Percentiles rank a stretch among this genome's conserved stretches.
These are phyloP conservation scores for Serilophus lunatus DNA, from an alignment of 2,113 vertebrate species.

Conservation along the genomic window DNA sequence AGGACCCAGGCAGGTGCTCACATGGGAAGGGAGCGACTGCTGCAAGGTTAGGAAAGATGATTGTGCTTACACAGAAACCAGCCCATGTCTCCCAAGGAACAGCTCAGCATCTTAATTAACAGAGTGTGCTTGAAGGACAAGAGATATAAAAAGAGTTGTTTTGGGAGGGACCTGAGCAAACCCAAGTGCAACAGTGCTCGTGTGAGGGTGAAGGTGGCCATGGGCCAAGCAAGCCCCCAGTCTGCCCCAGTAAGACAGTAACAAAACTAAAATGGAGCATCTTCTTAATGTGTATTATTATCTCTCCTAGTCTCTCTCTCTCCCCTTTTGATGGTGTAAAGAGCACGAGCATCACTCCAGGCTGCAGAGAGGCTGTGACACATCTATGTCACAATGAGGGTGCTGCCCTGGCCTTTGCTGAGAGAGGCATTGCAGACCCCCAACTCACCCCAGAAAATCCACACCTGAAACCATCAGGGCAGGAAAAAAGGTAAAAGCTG, in stretches of 20 bases:
- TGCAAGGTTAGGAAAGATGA: neutral
- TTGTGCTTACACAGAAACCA: neutral
- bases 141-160: neutral
- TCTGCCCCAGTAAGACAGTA: neutral
- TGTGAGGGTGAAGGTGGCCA: neutral
- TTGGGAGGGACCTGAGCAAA: neutral
- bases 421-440: neutral
- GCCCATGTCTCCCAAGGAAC: neutral
- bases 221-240: neutral
- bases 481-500: neutral
- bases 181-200: fast-evolving
- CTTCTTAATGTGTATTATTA: neutral
- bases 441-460: neutral
- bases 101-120: neutral
- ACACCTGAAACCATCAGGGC: neutral
- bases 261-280: neutral
- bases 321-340: neutral
- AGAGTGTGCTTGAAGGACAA: neutral
- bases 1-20: neutral
- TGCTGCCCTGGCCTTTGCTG: neutral
- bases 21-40: neutral
- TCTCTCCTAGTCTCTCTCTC: neutral
- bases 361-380: neutral
- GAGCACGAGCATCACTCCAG: neutral
- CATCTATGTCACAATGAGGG: fast-evolving